Percentiles rank a stretch among this genome's conserved stretches.
These are phyloP conservation scores for Orchesella flavescens DNA, from an alignment of 2,888 invertebrate genomes.

Conservation along the genomic window DNA sequence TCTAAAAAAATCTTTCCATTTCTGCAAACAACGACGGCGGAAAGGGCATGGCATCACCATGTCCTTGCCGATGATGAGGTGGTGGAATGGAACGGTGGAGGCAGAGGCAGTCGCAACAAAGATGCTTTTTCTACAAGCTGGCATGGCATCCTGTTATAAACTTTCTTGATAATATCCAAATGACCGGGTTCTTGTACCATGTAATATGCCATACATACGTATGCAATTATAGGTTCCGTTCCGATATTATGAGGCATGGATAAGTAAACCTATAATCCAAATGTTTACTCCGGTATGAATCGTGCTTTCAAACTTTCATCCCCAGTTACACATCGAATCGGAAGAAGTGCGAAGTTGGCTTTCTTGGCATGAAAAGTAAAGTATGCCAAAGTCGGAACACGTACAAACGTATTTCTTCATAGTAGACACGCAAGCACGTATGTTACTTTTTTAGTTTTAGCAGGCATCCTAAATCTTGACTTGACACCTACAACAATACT, in stretches of 20 bases:
- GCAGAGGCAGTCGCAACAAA: background rate
- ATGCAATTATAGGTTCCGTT: background rate
- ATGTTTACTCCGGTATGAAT: too few relatives aligned
- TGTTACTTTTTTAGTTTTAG: too few relatives aligned
- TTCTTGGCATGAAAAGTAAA: too few relatives aligned
- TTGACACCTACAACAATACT: too few relatives aligned
- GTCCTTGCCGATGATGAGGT: background rate
- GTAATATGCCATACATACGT: background rate
- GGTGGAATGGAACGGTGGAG: background rate
- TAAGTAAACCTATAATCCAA: background rate
- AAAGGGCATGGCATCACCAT: background rate
- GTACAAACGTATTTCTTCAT: too few relatives aligned
- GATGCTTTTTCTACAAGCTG: background rate
- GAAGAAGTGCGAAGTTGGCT: too few relatives aligned
- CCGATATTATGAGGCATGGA: background rate
- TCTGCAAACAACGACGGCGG: background rate
- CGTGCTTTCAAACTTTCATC: too few relatives aligned
- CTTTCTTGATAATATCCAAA: background rate
- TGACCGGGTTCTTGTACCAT: background rate
- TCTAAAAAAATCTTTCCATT: background rate
- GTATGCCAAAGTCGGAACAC: too few relatives aligned
- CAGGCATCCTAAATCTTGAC: too few relatives aligned
- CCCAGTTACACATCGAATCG: too few relatives aligned
- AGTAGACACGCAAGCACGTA: too few relatives aligned
- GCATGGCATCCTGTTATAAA: too few relatives aligned